phyloP scores from a whole-genome alignment of 2,888 invertebrate genomes.

The Drosophila tripunctata region DNA sequence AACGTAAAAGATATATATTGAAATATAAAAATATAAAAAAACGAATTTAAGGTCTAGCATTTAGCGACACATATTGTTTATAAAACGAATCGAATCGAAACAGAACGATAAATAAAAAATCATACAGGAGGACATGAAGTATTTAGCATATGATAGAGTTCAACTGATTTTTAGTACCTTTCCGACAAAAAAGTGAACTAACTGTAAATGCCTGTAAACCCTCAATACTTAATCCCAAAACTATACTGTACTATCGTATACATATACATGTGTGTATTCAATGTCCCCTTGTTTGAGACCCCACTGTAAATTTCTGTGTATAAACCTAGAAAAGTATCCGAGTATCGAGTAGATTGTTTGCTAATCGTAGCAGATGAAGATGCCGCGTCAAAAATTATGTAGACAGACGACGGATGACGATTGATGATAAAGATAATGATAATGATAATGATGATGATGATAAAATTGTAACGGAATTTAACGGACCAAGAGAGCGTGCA shows the following conservation, averaged over 20 bases:
- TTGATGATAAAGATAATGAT: slow-evolving; percentile 9
- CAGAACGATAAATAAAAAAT: slow-evolving; percentile 7
- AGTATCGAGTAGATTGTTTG: slow-evolving; percentile 54
- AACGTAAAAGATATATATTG: slow-evolving; percentile 16
- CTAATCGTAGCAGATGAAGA: slow-evolving; percentile 55
- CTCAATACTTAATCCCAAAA: slow-evolving; percentile 23
- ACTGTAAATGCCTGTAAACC: slow-evolving; percentile 72
- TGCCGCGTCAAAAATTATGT: slow-evolving; percentile 59
- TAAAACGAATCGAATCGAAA: slow-evolving; percentile 61
- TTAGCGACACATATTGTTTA: slow-evolving; percentile 76
- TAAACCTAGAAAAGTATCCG: slow-evolving; percentile 67
- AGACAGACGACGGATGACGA: slow-evolving; percentile 23
- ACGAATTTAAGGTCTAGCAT: slow-evolving; percentile 80
- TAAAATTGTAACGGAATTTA: slow-evolving; percentile 78
- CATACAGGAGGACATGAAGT: slow-evolving; percentile 29
- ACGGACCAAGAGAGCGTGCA: slow-evolving; percentile 82
- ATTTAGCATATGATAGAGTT: slow-evolving; percentile 66
- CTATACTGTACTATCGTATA: slow-evolving; percentile 21
- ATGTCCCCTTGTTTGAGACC: slow-evolving; percentile 34
- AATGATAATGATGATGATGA: slow-evolving; percentile 43
- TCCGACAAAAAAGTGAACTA: slow-evolving; percentile 54
- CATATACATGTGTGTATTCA: slow-evolving; percentile 4
- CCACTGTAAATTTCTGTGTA: slow-evolving; percentile 82
- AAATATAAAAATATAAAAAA: slow-evolving; percentile 26
- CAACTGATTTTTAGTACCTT: slow-evolving; percentile 80